Evolutionary conservation across 1,140 invertebrate species (phyloP).

Genomic region (Drosophila pallidifrons): DNA sequence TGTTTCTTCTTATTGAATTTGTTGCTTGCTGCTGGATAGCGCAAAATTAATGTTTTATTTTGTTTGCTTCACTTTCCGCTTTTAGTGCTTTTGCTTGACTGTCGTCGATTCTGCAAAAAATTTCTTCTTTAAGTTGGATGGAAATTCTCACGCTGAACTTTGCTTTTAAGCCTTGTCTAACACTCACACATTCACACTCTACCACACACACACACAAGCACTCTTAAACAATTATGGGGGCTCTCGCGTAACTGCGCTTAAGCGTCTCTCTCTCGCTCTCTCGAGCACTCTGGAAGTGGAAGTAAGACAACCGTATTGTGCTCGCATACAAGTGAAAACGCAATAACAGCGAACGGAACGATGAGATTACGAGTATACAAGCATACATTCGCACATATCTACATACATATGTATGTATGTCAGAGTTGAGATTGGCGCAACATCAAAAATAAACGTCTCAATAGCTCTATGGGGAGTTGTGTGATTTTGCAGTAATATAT

Average conservation of each 20-base stretch:
- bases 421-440: slow-evolving; percentile 36
- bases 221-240: slow-evolving; percentile 16
- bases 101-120: slow-evolving; percentile 43
- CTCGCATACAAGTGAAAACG: slow-evolving; percentile 67
- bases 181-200: slow-evolving; percentile 7
- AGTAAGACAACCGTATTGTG: slow-evolving; percentile 64
- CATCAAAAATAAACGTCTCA: slow-evolving; percentile 39
- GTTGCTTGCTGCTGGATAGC: slow-evolving; percentile 11
- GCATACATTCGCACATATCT: slow-evolving; percentile 23
- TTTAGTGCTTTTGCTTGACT: slow-evolving; percentile 9
- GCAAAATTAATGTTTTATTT: slow-evolving; percentile 9
- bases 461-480: slow-evolving; percentile 33
- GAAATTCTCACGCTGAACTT: slow-evolving; percentile 56
- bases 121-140: slow-evolving; percentile 41
- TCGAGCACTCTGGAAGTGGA: slow-evolving; percentile 38
- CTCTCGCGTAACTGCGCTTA: slow-evolving; percentile 74
- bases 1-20: slow-evolving; percentile 29
- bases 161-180: slow-evolving; percentile 40
- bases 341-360: slow-evolving; percentile 57
- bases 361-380: slow-evolving; percentile 40
- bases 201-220: slow-evolving; percentile 21
- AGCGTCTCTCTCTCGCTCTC: slow-evolving; percentile 43
- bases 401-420: slow-evolving; percentile 43
- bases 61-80: slow-evolving; percentile 11
- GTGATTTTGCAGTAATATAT: slow-evolving; percentile 1